Base-by-base conservation (phyloP, 2,888 invertebrate species). In the Heliconius erato region DNA sequence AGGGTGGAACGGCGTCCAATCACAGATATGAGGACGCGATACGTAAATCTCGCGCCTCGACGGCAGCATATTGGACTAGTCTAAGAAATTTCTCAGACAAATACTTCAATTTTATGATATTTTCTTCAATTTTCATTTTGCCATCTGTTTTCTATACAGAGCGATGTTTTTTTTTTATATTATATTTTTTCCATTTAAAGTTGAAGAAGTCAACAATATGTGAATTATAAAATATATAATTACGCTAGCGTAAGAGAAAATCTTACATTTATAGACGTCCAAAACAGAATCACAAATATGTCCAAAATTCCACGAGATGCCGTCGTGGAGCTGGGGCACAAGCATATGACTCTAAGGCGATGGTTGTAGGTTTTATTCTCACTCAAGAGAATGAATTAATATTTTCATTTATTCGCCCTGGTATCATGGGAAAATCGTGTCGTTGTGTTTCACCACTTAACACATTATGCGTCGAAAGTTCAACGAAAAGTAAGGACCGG, bases 21-120 rank as follows among this genome's bases (percentile, higher is more conserved):
- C 83, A 84, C 85, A 59, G 82, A 74, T 81, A 83, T 81, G 82
- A 68, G 59, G 76, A 81, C 32, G 82, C 76, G 84, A 83, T 83
- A 81, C 83, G 80, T 71, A 83, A 81, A 83, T 83, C 80, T 79
- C 81, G 82, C 44, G 82, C 84, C 79, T 82, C 82, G 28, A 67
- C 49, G 84, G 49, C 28, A 28, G 49, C 84, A 79, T 84, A 84
- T 84, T 84, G 84, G 71, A 63, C 35, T 9, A 63, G 82, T 49
- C 76, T 80, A 59, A 79, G 80, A 68, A 74, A 79, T 80, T 80
- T 80, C 83, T 79, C 72, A 79, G 68, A 78, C 26, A 79, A 84
- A 84, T 80, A 82, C 74, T 68, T 79, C 78, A 77, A 71, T 79
- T 79, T 83, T 82, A 82, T 84, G 78, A 80, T 28, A 81, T 44